phyloP scores from a whole-genome alignment of 2,113 vertebrate genomes.

The Micromys minutus region DNA sequence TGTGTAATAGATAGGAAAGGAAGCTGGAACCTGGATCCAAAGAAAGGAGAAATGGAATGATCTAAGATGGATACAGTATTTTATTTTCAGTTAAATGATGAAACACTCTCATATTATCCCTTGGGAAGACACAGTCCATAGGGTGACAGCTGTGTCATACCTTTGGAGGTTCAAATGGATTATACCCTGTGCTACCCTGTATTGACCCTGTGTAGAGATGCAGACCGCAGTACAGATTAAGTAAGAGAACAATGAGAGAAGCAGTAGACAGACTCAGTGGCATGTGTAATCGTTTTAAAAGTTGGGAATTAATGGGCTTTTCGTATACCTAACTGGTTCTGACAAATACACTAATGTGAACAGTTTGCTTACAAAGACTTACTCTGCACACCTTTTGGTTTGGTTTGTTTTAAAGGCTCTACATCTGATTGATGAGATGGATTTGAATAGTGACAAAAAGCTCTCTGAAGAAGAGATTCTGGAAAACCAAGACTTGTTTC shows the following conservation, averaged over 20 bases:
- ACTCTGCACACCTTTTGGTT: not conserved
- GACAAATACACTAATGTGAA: not conserved
- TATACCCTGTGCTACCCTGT: not conserved
- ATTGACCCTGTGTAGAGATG: not conserved
- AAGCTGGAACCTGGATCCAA: not conserved
- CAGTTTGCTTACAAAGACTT: slow-evolving; percentile 20
- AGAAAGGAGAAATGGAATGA: slow-evolving; percentile 11
- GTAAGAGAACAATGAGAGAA: not conserved
- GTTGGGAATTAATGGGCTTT: not conserved
- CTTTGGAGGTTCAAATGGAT: not conserved
- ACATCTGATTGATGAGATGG: slow-evolving; percentile 96
- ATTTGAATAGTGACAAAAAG: slow-evolving; percentile 90
- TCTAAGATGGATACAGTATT: not conserved
- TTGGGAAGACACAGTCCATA: not conserved
- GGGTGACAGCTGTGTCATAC: slow-evolving; percentile 1
- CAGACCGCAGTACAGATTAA: slow-evolving; percentile 21
- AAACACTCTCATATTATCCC: not conserved
- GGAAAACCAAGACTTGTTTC: slow-evolving; percentile 93
- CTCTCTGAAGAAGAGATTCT: slow-evolving; percentile 93
- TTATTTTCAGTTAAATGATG: slow-evolving; percentile 14
- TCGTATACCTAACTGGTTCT: not conserved
- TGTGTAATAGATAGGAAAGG: not conserved
- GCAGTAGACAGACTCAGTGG: not conserved
- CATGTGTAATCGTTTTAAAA: not conserved
- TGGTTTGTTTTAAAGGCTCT: slow-evolving; percentile 87